These are phyloP conservation scores for Ranitomeya imitator DNA, from an alignment of 2,113 vertebrate species.

Conservation along the genomic window DNA sequence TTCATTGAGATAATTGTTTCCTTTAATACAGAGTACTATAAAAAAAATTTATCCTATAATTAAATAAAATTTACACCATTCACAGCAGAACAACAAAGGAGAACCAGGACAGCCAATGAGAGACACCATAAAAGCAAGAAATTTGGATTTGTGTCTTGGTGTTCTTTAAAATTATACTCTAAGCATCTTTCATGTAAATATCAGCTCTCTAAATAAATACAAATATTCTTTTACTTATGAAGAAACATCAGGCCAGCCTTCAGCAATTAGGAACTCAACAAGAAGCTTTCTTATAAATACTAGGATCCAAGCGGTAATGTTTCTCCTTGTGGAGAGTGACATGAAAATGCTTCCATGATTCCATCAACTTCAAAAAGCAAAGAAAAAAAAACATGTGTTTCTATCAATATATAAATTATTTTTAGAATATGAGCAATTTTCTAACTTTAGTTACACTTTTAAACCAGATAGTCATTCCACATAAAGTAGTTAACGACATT, in stretches of 20 bases:
- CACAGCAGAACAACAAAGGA: neutral
- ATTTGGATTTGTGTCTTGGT: slow-evolving; percentile 2
- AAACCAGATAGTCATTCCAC: no score
- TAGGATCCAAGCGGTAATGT: neutral
- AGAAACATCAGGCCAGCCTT: neutral
- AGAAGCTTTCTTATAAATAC: neutral
- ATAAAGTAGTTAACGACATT: no score
- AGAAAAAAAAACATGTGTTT: no score
- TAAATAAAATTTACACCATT: neutral
- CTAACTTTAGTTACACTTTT: no score
- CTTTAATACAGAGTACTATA: neutral
- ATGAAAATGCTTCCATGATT: no score
- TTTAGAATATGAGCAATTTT: no score
- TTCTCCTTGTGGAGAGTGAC: no score
- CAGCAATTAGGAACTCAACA: neutral
- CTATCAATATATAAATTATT: no score
- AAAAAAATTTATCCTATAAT: neutral
- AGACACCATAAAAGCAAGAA: neutral
- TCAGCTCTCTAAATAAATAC: neutral
- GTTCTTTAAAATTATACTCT: neutral
- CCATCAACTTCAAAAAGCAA: no score
- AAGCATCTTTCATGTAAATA: neutral
- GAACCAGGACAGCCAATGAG: neutral
- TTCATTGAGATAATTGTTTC: no score
- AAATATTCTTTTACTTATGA: neutral